Base-by-base conservation (phyloP, 2,113 vertebrate genomes). In the Axis porcinus region DNA sequence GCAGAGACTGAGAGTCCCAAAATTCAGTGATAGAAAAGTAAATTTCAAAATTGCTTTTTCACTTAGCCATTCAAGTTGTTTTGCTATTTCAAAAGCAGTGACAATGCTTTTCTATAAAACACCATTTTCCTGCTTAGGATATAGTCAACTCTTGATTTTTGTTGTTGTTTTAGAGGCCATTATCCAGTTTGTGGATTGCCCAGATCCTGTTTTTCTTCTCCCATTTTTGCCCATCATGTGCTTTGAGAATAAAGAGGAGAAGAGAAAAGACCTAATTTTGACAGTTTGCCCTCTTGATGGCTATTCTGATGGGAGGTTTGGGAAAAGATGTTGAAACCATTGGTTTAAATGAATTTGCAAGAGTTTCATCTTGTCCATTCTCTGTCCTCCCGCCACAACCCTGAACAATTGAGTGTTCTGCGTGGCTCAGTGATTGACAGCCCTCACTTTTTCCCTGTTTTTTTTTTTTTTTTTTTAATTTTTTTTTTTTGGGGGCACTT, bases 111-210 rank as follows among this genome's bases (percentile, higher is more conserved):
- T 57, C 87, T 91, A 17, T 94, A 70, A 84, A 82, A 89, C 2
- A 43, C 78, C 87, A 50, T 96, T 96, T 96, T 55, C 93, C 87
- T 92, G 47, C 95, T 64, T 88, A 64, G 95, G 94, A 95, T 93
- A 91, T 94, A 96, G 96, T 98, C 90, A 96, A 96, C 96, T 98
- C 97, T 97, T 98, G 97, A 91, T 96, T 97, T 91, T 95, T 64
- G 5, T 54, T 74, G 40, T 45, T 91, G 55, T 54, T 89, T 62
- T 88, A 27, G 11, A 45, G 89, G 47, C 94, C 52, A 0, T 74
- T 84, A 30, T 67, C 55, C 92, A n/a, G 82, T 95, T 96, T 98
- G 95, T 98, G 96, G 96, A 96, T 98, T 98, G 93, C 95, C 89
- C 97, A 98, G 86, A 70, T 83, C 30, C 60, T 67, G 13, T 82